Base-by-base conservation (phyloP, 1,140 invertebrate species). In the Copidosoma floridanum region DNA sequence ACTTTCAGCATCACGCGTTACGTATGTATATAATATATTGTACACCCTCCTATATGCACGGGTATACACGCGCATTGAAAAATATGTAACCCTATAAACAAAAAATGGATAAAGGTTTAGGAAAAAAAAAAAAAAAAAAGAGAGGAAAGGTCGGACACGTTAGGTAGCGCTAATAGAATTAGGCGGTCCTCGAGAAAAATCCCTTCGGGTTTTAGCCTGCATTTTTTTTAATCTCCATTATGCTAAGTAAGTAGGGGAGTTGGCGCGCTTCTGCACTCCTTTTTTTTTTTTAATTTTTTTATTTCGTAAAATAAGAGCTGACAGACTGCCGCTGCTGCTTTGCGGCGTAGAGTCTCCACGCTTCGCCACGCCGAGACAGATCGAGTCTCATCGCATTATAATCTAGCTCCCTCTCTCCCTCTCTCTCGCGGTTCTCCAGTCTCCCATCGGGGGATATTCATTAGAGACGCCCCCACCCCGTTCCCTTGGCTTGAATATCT, bases 161-260 rank as follows among this genome's bases (percentile, higher is more conserved):
- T 12, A 18, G 58, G 46, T 38, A 41, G 35, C 44, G 47, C 41
- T 6, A 16, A 40, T 66, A 61, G 50, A 27, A 59, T 44, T 41
- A 38, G 37, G 26, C 12, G 5, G 47, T 24, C 20, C 24, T 16
- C 0, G 2, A 21, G 23, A 38, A 46, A 18, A 41, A 18, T 41
- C 51, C 51, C 21, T 23, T 16, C 20, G n/a, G 11, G 24, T 11
- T n/a, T 14, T 35, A 35, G 23, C 14, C 35, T 58, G 29, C 16
- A 3, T 43, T 27, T 54, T 27, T 41, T 52, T 53, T 46, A 53
- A 59, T 59, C 57, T 59, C 41, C 41, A 59, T 59, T 59, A 46
- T 58, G 47, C 47, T 51, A 53, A 53, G 48, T 59, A 59, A 59
- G 41, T 59, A 60, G 46, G 40, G 46, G 23, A 47, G 14, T 3